Conservation (phyloP, 2,797 vertebrate species). For the Setipinna tenuifilis region DNA sequence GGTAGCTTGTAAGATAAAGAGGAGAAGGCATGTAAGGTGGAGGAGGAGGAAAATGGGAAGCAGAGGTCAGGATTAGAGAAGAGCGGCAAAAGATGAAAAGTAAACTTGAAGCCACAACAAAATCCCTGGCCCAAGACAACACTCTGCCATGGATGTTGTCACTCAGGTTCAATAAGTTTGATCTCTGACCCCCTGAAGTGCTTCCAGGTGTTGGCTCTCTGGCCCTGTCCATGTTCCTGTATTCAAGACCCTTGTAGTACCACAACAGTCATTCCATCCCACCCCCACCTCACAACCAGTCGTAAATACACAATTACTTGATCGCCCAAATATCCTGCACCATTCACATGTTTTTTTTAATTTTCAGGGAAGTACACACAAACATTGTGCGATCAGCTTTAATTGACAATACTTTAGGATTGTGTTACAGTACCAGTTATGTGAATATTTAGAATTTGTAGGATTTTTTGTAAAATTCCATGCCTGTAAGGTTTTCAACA, state of each 20-base stretch:
- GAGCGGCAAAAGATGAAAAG: background rate
- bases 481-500: background rate
- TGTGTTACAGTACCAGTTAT: background rate
- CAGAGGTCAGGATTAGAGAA: slow-evolving; percentile 6
- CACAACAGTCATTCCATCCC: slow-evolving; percentile 34
- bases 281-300: slow-evolving; percentile 36
- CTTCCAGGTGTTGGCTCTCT: slow-evolving; percentile 79
- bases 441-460: background rate
- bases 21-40: background rate
- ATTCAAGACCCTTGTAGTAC: slow-evolving; percentile 65
- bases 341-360: slow-evolving; percentile 41
- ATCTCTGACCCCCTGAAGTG: slow-evolving; percentile 76
- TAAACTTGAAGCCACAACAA: slow-evolving; percentile 8
- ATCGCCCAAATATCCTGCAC: slow-evolving; percentile 54
- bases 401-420: background rate
- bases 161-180: slow-evolving; percentile 76
- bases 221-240: slow-evolving; percentile 50
- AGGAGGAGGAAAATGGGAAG: background rate
- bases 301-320: slow-evolving; percentile 69
- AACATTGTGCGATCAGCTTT: slow-evolving; percentile 23
- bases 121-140: background rate
- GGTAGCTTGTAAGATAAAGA: background rate
- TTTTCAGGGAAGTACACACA: slow-evolving; percentile 42
- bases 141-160: slow-evolving; percentile 62
- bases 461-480: background rate